phyloP scores from a whole-genome alignment of 2,888 invertebrate species.

The Tetropium fuscum region DNA sequence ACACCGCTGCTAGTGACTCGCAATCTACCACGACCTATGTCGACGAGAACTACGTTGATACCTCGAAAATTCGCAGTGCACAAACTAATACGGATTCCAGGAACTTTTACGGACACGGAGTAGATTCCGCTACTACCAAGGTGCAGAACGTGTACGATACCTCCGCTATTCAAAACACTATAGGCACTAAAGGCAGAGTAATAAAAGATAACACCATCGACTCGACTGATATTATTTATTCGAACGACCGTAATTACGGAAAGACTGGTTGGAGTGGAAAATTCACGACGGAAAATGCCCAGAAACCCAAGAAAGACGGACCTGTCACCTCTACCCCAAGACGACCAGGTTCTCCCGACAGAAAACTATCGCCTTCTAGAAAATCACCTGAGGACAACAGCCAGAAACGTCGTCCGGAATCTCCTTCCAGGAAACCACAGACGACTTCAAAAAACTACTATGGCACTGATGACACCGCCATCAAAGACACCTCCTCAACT shows the following conservation, averaged over 20 bases:
- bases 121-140: slow-evolving; percentile 51
- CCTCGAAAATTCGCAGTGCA: slow-evolving; percentile 48
- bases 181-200: slow-evolving; percentile 63
- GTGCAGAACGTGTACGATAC: slow-evolving; percentile 59
- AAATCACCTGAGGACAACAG: slow-evolving; percentile 8
- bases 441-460: slow-evolving; percentile 20
- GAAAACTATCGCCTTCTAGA: slow-evolving; percentile 16
- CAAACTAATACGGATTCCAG: slow-evolving; percentile 51
- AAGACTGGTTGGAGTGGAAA: slow-evolving; percentile 63
- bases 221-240: slow-evolving; percentile 58
- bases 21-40: slow-evolving; percentile 19
- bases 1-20: slow-evolving; percentile 3
- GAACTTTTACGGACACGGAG: slow-evolving; percentile 47
- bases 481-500: slow-evolving; percentile 26
- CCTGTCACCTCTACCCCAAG: slow-evolving; percentile 30
- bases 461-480: slow-evolving; percentile 15
- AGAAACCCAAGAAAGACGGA: slow-evolving; percentile 27
- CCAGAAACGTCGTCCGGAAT: not conserved
- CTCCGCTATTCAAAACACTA: slow-evolving; percentile 59
- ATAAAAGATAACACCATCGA: slow-evolving; percentile 68
- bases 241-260: slow-evolving; percentile 60
- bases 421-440: slow-evolving; percentile 2
- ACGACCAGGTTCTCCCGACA: slow-evolving; percentile 13
- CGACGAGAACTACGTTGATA: slow-evolving; percentile 49
- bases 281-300: slow-evolving; percentile 56